Base-by-base conservation (phyloP, 1,140 invertebrate genomes). In the Diprion similis region DNA sequence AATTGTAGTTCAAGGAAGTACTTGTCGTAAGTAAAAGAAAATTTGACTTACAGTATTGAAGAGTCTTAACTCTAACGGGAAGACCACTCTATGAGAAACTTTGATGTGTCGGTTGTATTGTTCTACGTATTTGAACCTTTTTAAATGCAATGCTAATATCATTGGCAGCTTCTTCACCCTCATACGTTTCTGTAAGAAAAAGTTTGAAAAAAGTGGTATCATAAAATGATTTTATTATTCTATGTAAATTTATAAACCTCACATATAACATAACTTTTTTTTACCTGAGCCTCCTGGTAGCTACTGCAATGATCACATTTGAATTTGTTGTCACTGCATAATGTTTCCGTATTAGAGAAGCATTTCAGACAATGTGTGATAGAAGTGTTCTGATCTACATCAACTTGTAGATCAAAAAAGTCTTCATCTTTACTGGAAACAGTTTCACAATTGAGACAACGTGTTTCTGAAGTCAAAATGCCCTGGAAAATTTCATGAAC, bases 401-500 rank as follows among this genome's bases (percentile, higher is more conserved):
- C 99, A 70, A 99, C 98, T 89, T 98, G 98, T 73, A 99, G 90
- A 90, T 99, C 99, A 80, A 99, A 95, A 87, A 99, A 99, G 87
- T 99, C 97, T 89, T 99, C 99, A 89, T 99, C 98, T 90, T 99
- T 99, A 88, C 97, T 98, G 88, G 97, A 98, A 67, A 99, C 97
- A 78, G 98, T 99, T 92, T 99, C 99, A 91, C 99, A 99, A 89
- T 99, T 99, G 76, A 99, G 92, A 91, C 99, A 99, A 81, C 97
- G 90, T 0, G 99, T 99, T 91, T 99, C 99, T 87, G 98, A 99
- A 9, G 98, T 99, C 65, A 99, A 89, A 67, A 98, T 99, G 69
- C 99, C 99, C 90, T 99, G 98, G 88, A 99, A 99, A 82, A 99
- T 99, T 89, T 99, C 98, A 86, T 99, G 98, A 73, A 99, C 98